phyloP scores from a whole-genome alignment of 2,797 vertebrate genomes.

The Champsocephalus esox region DNA sequence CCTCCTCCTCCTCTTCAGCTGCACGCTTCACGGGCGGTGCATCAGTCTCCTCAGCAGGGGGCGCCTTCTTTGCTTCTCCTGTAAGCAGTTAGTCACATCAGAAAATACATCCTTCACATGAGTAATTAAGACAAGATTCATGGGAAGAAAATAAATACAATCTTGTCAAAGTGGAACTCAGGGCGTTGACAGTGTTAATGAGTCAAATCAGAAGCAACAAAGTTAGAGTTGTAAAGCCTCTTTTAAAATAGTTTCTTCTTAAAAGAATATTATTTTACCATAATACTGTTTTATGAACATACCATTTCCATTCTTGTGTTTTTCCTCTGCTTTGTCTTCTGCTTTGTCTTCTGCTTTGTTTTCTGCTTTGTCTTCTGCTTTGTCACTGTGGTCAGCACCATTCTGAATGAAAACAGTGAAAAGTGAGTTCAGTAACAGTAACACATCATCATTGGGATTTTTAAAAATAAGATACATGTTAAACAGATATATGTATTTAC shows the following conservation, averaged over 20 bases:
- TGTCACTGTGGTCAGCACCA: conserved; percentile 85
- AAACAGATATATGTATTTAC: not conserved
- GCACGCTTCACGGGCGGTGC: conserved; percentile 87
- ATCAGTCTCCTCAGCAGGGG: conserved; percentile 84
- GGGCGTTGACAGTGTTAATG: not conserved
- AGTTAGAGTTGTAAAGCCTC: not conserved
- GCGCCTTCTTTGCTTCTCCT: conserved; percentile 81
- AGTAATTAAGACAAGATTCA: conserved; percentile 3
- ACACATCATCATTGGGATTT: not conserved
- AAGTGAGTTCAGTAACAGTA: conserved; percentile 17
- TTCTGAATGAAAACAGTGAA: conserved; percentile 69
- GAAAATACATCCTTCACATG: conserved; percentile 37
- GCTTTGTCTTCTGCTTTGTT: conserved; percentile 80
- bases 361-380: conserved; percentile 73
- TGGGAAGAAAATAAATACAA: not conserved
- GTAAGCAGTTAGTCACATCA: conserved; percentile 49
- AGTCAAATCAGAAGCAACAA: not conserved
- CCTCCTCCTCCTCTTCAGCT: conserved; percentile 83
- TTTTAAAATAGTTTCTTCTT: not conserved
- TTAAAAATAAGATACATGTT: not conserved
- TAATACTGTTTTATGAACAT: conserved; percentile 1
- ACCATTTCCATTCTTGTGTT: conserved; percentile 82
- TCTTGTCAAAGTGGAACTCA: not conserved
- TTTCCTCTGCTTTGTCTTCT: conserved; percentile 77
- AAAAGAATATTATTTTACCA: not conserved